Conservation (phyloP, 2,113 vertebrate species). For the Salminus brasiliensis region DNA sequence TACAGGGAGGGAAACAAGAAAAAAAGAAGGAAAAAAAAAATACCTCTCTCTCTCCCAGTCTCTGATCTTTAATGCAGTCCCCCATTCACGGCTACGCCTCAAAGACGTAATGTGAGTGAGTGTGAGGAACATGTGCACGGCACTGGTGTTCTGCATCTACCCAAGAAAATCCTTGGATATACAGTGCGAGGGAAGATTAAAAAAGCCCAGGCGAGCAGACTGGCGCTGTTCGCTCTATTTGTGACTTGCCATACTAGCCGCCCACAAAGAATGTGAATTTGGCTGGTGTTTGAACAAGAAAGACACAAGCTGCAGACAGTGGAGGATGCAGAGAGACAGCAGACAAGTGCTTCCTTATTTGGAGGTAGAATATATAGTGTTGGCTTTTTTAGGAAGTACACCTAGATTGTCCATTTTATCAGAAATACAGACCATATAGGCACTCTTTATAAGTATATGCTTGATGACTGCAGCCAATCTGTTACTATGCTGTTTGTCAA, state of each 20-base stretch:
- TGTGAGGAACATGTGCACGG: conserved; percentile 6
- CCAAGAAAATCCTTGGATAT: conserved; percentile 57
- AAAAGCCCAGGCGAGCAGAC: conserved; percentile 16
- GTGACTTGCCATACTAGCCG: neutral
- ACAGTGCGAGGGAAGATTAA: conserved; percentile 32
- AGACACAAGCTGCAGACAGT: neutral
- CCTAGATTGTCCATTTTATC: too few relatives aligned
- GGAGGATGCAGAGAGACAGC: neutral
- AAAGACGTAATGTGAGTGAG: conserved; percentile 56
- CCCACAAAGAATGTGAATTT: conserved; percentile 18
- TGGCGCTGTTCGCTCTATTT: neutral
- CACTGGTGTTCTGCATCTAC: conserved; percentile 54
- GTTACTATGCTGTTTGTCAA: too few relatives aligned
- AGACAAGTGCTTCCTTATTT: neutral
- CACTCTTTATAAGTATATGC: too few relatives aligned
- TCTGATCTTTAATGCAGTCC: conserved; percentile 51
- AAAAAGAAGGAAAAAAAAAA: too few relatives aligned
- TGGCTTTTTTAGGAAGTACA: neutral
- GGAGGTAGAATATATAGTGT: neutral
- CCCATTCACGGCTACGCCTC: conserved; percentile 42
- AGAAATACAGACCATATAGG: too few relatives aligned
- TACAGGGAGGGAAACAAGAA: conserved; percentile 57
- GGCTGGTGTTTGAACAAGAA: conserved; percentile 3
- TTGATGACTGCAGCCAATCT: too few relatives aligned
- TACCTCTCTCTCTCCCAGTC: conserved; percentile 15